Percentiles rank a stretch among this genome's conserved stretches.
Evolutionary conservation across 2,113 vertebrate species (phyloP).

Genomic region (Coptodon bakossiorum): DNA sequence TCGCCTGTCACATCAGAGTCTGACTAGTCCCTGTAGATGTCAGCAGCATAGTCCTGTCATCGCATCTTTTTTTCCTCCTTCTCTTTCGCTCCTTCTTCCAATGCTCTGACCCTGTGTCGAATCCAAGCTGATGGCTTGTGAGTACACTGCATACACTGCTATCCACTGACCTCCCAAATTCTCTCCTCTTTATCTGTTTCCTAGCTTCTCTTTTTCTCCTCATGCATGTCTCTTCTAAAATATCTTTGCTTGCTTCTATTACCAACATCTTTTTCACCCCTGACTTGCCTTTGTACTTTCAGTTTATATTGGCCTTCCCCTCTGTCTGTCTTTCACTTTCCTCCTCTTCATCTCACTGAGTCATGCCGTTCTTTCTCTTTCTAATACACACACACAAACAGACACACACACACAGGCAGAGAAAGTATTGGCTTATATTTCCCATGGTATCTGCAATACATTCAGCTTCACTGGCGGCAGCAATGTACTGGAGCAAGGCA

Average conservation of each 20-base stretch:
- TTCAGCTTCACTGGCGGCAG: constrained; percentile 48
- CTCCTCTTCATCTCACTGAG: constrained; percentile 17
- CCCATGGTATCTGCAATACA: constrained; percentile 53
- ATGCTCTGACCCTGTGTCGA: constrained; percentile 13
- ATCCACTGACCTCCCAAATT: background rate
- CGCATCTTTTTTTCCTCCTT: background rate
- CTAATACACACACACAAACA: background rate
- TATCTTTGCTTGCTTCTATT: background rate
- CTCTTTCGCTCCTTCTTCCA: background rate
- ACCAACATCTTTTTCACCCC: background rate
- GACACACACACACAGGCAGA: background rate
- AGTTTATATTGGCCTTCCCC: constrained; percentile 4
- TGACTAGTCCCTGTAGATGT: constrained; percentile 40
- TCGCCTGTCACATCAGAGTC: constrained; percentile 38
- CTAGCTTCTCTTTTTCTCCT: background rate
- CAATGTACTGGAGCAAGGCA: constrained; percentile 55
- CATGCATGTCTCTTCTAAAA: background rate
- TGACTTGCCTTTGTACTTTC: background rate
- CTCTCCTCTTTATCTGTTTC: background rate
- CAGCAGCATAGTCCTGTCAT: constrained; percentile 36
- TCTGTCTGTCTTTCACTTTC: constrained; percentile 17
- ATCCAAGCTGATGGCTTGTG: constrained; percentile 26
- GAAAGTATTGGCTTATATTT: constrained; percentile 55
- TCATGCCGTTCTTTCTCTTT: constrained; percentile 13
- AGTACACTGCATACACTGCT: background rate